Evolutionary conservation across 2,113 vertebrate species (phyloP).

Genomic region (Nymphicus hollandicus): DNA sequence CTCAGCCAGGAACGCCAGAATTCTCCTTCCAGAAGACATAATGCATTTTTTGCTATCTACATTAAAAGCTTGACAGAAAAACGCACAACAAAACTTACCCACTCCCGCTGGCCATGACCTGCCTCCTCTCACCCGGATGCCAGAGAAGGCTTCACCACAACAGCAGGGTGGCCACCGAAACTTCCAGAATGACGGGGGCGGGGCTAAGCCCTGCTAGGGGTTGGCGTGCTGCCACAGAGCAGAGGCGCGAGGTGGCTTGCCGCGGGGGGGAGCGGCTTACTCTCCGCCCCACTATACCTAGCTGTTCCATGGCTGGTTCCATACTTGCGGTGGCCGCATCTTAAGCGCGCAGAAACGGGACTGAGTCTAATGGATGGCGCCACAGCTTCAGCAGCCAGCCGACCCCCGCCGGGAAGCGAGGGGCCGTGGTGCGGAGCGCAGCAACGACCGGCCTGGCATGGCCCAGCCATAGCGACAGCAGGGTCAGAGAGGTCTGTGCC

Average conservation of each 20-base stretch:
- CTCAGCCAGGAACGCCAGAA: accelerated
- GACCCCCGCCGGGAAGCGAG: accelerated
- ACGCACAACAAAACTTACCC: accelerated
- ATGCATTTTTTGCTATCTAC: accelerated
- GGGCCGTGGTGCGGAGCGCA: accelerated
- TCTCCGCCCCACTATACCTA: background rate
- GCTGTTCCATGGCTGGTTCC: no score
- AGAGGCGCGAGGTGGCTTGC: background rate
- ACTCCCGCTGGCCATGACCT: accelerated
- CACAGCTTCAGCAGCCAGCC: no score
- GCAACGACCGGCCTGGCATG: accelerated
- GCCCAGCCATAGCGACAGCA: background rate
- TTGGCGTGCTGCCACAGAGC: background rate
- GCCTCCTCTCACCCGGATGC: accelerated
- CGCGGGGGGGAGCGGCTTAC: background rate
- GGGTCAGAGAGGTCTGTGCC: accelerated
- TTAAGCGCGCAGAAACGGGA: accelerated
- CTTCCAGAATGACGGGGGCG: accelerated
- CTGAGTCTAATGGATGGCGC: accelerated
- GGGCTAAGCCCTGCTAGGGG: background rate
- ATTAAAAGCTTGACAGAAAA: accelerated
- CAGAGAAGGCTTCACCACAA: accelerated
- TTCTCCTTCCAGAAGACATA: accelerated
- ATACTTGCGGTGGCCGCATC: background rate
- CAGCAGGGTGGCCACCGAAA: accelerated